These are phyloP conservation scores for Scaptomyza tumidula DNA, from an alignment of 2,888 invertebrate species.

Conservation along the genomic window DNA sequence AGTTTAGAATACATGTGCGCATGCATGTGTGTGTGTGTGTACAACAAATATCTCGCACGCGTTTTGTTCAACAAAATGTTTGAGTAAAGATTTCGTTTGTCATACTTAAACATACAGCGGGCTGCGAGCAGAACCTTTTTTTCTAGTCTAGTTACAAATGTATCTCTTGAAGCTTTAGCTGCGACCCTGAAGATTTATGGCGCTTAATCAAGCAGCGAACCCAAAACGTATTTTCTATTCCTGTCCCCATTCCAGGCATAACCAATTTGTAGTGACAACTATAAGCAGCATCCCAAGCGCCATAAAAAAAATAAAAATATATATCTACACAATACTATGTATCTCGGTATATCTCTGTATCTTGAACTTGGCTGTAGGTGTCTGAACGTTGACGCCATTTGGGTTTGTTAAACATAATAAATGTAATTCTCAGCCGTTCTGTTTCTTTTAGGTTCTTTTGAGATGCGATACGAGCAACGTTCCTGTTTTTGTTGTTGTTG, in stretches of 20 bases:
- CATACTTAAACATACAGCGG: slow-evolving; percentile 40
- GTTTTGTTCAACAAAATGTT: slow-evolving; percentile 65
- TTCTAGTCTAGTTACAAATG: slow-evolving; percentile 60
- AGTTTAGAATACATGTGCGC: slow-evolving; percentile 17
- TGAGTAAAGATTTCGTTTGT: slow-evolving; percentile 50
- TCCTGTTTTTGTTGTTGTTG: slow-evolving; percentile 19
- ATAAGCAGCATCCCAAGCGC: slow-evolving; percentile 69
- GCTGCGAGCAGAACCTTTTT: slow-evolving; percentile 51
- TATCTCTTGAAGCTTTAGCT: slow-evolving; percentile 39
- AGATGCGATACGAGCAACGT: slow-evolving; percentile 50
- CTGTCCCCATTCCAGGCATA: slow-evolving; percentile 40
- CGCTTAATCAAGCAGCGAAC: slow-evolving; percentile 67
- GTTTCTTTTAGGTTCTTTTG: slow-evolving; percentile 47
- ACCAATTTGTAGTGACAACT: slow-evolving; percentile 80
- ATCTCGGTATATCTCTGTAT: slow-evolving; percentile 37
- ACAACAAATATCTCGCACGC: slow-evolving; percentile 25
- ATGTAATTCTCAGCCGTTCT: slow-evolving; percentile 64
- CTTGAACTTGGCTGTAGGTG: slow-evolving; percentile 53
- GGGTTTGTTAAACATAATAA: slow-evolving; percentile 79
- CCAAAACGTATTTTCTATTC: slow-evolving; percentile 22
- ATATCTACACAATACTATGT: slow-evolving; percentile 21
- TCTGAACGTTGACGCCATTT: slow-evolving; percentile 70
- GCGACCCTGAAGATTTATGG: slow-evolving; percentile 70
- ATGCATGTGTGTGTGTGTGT: background rate
- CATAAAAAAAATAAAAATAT: slow-evolving; percentile 51